Conservation (phyloP, 2,113 vertebrate species). For the Phodopus roborovskii region DNA sequence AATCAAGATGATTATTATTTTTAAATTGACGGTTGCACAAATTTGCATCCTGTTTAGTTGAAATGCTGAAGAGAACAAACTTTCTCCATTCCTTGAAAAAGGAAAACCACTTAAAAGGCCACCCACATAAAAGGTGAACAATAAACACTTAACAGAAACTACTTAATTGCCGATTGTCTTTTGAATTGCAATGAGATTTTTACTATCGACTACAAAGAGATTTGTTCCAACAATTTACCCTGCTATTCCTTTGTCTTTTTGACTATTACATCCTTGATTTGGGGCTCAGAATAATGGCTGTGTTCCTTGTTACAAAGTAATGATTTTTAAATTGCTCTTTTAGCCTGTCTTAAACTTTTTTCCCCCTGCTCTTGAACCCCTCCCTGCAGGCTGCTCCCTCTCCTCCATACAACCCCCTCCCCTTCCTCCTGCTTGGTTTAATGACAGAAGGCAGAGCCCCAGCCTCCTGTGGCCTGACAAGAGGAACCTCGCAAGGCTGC, state of each 20-base stretch:
- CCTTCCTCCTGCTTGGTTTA: constrained; percentile 62
- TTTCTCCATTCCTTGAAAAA: constrained; percentile 46
- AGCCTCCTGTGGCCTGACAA: constrained; percentile 12
- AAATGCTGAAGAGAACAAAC: constrained; percentile 52
- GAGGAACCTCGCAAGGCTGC: not conserved
- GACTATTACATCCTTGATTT: constrained; percentile 55
- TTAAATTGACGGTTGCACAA: constrained; percentile 63
- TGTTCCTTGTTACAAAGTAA: constrained; percentile 74
- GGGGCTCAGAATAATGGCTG: constrained; percentile 72
- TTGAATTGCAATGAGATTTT: constrained; percentile 77
- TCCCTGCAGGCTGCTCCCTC: too few species aligned
- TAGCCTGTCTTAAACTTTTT: constrained; percentile 53
- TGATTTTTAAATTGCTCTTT: constrained; percentile 75
- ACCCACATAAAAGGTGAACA: constrained; percentile 75
- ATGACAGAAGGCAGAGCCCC: constrained; percentile 61
- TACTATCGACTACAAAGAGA: constrained; percentile 74
- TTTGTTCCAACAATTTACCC: constrained; percentile 79
- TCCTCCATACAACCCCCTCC: not conserved
- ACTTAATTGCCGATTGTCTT: constrained; percentile 77
- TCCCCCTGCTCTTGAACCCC: not conserved
- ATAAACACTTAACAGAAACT: constrained; percentile 73
- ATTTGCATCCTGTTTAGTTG: constrained; percentile 67
- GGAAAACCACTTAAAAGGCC: constrained; percentile 73
- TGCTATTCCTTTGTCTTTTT: constrained; percentile 72
- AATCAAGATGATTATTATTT: constrained; percentile 77